Base-by-base conservation (phyloP, 2,797 vertebrate genomes). In the Cephalopachus bancanus region DNA sequence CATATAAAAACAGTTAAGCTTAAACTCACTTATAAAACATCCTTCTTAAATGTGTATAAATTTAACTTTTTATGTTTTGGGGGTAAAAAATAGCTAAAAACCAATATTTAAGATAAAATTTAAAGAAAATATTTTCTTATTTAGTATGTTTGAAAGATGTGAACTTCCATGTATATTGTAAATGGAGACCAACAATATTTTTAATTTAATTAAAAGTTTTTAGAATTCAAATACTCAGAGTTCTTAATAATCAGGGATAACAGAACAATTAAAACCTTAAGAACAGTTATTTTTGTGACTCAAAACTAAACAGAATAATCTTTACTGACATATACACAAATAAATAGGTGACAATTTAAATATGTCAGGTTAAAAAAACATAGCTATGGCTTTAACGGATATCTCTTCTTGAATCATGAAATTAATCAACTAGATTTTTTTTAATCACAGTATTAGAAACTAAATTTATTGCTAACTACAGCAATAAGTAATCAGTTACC, bases 291-390 rank as follows among this genome's bases (percentile, higher is more conserved):
- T 4, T 24, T 86, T 93, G 71, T 85, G 26, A 97, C 75, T 97
- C 37, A 97, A 79, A 97, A 64, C 0, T 83, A 93, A 64, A 53
- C 20, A 92, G 87, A 92, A 93, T 9, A 75, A 85, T 85, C 86
- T 96, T 79, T 75, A 95, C n/a, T 80, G 60, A 91, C 30, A 96
- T 65, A 79, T 62, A 93, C 55, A 96, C 55, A 67, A 65, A 86
- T 53, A 91, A 96, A 96, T 33, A 97, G 69, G 20, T 81, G 60
- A 30, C 30, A 86, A 94, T 20, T 94, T 93, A 84, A 96, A 90
- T 89, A 93, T 12, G 80, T 65, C 64, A 76, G 57, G 57, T 83
- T 59, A 49, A 62, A 91, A 95, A 95, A 93, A 72, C 75, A 86
- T 1, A 76, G 30, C 30, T 71, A 81, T 65, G 72, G 19, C 65